Evolutionary conservation across 2,797 vertebrate species (phyloP).

Genomic region (Phataginus tetradactyla): DNA sequence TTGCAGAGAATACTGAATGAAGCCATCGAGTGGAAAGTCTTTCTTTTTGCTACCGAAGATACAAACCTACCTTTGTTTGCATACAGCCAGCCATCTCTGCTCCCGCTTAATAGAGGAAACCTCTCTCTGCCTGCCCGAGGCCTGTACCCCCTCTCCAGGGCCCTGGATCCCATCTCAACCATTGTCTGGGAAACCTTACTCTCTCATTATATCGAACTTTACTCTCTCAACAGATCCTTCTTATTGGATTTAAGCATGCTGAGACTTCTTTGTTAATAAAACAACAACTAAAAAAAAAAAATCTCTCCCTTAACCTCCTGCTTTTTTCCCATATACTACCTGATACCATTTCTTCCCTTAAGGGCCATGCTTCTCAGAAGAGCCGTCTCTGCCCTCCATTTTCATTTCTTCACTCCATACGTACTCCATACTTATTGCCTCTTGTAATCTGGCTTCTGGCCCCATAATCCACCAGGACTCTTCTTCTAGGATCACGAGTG

Average conservation of each 20-base stretch:
- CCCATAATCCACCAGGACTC: not conserved
- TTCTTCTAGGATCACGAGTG: not conserved
- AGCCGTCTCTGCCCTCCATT: not conserved
- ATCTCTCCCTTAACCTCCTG: not conserved
- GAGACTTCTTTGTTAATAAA: not conserved
- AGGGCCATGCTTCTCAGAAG: not conserved
- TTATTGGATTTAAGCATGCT: not conserved
- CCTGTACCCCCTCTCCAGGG: not conserved
- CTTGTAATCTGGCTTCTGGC: not conserved
- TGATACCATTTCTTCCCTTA: not conserved
- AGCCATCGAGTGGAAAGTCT: not conserved
- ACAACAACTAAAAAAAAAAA: not conserved
- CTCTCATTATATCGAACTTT: not conserved
- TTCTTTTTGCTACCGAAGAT: not conserved
- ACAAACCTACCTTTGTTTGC: not conserved
- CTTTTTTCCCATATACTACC: not conserved
- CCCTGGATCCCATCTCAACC: not conserved
- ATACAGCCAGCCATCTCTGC: accelerated
- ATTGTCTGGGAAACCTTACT: not conserved
- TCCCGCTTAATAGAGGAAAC: no score
- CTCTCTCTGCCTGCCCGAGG: not conserved
- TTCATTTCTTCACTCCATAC: not conserved
- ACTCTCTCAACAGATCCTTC: not conserved
- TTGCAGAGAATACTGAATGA: not conserved
- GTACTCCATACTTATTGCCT: not conserved